A percentile compares a stretch with the other conserved stretches of the same genome.
Conservation (phyloP, 2,113 vertebrate genomes). For the Pyrgilauda ruficollis region DNA sequence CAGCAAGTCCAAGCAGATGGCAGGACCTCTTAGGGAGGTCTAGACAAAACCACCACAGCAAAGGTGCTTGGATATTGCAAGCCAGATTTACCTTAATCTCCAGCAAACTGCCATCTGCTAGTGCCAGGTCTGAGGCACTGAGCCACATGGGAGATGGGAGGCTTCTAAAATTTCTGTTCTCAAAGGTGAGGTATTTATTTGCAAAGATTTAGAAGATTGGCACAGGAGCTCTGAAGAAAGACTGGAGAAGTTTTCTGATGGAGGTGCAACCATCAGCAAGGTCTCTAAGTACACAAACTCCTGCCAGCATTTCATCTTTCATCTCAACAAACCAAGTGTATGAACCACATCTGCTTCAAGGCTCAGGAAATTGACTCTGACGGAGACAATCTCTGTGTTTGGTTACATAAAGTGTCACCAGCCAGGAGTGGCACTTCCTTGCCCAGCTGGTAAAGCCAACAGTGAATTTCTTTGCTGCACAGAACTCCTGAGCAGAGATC, state of each 20-base stretch:
- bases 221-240: not conserved
- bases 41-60: not conserved
- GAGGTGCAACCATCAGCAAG: not conserved
- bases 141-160: not conserved
- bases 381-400: accelerated
- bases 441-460: not conserved
- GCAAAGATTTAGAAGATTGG: not conserved
- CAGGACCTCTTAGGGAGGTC: not conserved
- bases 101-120: slow-evolving; percentile 42
- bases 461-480: not conserved
- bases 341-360: not conserved
- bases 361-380: not conserved
- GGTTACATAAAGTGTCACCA: not conserved
- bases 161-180: not conserved
- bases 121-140: not conserved
- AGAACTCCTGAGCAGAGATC: not conserved
- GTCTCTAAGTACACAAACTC: not conserved
- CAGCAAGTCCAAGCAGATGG: not conserved
- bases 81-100: slow-evolving; percentile 35
- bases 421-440: not conserved
- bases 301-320: not conserved
- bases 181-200: not conserved
- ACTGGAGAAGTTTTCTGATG: not conserved
- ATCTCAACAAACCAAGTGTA: not conserved
- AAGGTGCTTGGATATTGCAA: not conserved